These are phyloP conservation scores for Lasioglossum marginatum DNA, from an alignment of 2,888 invertebrate species.

Conservation along the genomic window DNA sequence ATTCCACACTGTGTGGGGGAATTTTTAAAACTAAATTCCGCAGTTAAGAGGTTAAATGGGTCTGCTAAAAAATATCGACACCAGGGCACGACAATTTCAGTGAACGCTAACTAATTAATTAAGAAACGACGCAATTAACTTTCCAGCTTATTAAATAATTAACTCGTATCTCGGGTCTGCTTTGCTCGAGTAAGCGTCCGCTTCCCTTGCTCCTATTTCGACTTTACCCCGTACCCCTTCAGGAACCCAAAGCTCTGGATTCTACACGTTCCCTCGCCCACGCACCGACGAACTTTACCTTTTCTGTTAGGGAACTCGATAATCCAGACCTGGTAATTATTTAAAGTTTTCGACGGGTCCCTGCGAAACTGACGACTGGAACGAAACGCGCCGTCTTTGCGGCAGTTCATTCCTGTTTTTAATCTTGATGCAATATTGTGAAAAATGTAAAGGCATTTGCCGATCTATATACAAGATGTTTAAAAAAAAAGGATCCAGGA, in stretches of 20 bases:
- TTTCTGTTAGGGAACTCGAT: constrained; percentile 72
- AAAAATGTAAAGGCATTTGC: neutral
- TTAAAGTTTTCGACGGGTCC: constrained; percentile 75
- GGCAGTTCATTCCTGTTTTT: constrained; percentile 39
- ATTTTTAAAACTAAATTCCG: too few relatives aligned
- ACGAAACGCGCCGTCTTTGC: constrained; percentile 43
- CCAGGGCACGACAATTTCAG: constrained; percentile 26
- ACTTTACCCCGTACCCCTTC: constrained; percentile 20
- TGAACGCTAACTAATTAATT: constrained; percentile 75
- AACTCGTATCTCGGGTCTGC: constrained; percentile 75
- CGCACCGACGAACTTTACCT: constrained; percentile 55
- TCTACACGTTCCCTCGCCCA: constrained; percentile 20
- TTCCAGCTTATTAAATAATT: constrained; percentile 82
- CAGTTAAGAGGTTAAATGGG: too few relatives aligned
- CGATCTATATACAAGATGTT: too few relatives aligned
- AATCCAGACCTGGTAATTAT: constrained; percentile 77
- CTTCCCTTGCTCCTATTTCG: constrained; percentile 18
- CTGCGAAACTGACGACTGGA: constrained; percentile 35
- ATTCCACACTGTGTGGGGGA: too few relatives aligned
- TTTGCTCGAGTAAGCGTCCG: constrained; percentile 55
- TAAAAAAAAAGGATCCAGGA: too few relatives aligned
- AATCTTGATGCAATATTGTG: neutral
- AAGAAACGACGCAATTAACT: constrained; percentile 79
- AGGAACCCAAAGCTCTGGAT: constrained; percentile 7
- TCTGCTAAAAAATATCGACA: neutral